These are phyloP conservation scores for Nerophis ophidion DNA, from an alignment of 2,113 vertebrate species.

Conservation along the genomic window DNA sequence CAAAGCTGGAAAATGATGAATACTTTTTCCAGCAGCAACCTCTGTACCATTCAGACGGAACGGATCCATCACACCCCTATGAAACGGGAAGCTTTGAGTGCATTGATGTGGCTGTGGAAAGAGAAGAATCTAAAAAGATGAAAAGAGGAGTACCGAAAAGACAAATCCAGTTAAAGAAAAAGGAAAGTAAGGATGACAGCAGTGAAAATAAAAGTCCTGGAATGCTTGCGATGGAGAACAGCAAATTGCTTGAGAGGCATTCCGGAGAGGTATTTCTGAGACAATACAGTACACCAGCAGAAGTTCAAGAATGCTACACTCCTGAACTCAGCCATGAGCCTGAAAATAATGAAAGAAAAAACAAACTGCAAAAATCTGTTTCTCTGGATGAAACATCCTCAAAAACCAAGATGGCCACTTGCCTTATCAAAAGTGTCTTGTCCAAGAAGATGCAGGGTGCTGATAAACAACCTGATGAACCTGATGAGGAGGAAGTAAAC, in stretches of 20 bases:
- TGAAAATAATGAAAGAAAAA: slow-evolving; percentile 42
- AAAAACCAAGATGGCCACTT: slow-evolving; percentile 81
- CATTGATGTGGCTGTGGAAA: slow-evolving; percentile 84
- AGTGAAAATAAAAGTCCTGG: slow-evolving; percentile 56
- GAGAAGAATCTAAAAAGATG: slow-evolving; percentile 67
- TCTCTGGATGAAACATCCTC: slow-evolving; percentile 75
- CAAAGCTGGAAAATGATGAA: slow-evolving; percentile 61
- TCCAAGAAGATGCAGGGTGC: slow-evolving; percentile 83
- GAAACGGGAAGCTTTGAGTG: slow-evolving; percentile 80
- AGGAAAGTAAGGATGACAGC: slow-evolving; percentile 64
- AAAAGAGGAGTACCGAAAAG: slow-evolving; percentile 89
- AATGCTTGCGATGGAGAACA: slow-evolving; percentile 36
- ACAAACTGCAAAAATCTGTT: slow-evolving; percentile 75
- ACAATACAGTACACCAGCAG: slow-evolving; percentile 66
- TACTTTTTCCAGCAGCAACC: slow-evolving; percentile 46
- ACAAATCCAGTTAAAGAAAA: slow-evolving; percentile 87
- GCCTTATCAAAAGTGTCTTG: slow-evolving; percentile 83
- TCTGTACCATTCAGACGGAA: slow-evolving; percentile 40
- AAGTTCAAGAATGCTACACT: slow-evolving; percentile 43
- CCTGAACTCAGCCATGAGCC: slow-evolving; percentile 31
- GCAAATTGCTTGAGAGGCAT: slow-evolving; percentile 39
- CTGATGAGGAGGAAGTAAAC: slow-evolving; percentile 24
- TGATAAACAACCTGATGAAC: slow-evolving; percentile 59
- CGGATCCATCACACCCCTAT: slow-evolving; percentile 68
- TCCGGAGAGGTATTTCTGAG: slow-evolving; percentile 61